Evolutionary conservation across 2,113 vertebrate genomes (phyloP).

Genomic region (Ardeotis arabs): DNA sequence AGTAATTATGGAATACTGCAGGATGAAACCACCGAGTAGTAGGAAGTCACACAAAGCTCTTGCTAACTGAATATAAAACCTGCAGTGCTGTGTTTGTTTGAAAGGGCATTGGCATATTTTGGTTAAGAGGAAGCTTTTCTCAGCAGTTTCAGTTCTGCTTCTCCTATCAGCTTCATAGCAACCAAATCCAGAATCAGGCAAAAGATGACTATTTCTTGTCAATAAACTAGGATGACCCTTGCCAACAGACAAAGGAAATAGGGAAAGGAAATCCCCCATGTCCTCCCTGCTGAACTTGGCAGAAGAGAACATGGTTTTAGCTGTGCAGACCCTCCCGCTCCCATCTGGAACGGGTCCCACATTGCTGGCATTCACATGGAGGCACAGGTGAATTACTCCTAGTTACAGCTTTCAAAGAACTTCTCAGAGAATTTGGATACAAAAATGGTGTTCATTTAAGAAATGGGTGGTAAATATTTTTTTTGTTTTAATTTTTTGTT

Average conservation of each 20-base stretch:
- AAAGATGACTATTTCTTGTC: not conserved
- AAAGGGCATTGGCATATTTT: not conserved
- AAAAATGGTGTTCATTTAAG: not conserved
- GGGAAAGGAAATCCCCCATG: not conserved
- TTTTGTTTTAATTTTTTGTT: not conserved
- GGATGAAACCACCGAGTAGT: not conserved
- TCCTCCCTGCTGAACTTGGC: not conserved
- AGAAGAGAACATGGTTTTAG: not conserved
- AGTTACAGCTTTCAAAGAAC: not conserved
- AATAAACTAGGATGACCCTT: not conserved
- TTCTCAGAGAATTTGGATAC: not conserved
- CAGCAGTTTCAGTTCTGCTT: conserved; percentile 55
- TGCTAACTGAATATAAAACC: not conserved
- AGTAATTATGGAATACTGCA: not conserved
- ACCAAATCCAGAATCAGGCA: not conserved
- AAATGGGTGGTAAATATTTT: not conserved
- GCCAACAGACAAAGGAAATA: not conserved
- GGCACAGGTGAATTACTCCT: not conserved
- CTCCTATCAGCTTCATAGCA: not conserved
- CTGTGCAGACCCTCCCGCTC: not conserved
- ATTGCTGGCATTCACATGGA: not conserved
- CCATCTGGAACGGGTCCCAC: not conserved
- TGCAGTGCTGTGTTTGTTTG: not conserved
- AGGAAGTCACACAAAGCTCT: not conserved
- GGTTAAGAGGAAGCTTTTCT: not conserved